Evolutionary conservation across 2,113 vertebrate species (phyloP), one percentile per base, ranked within the genome.

Genomic region (Nothoprocta perdicaria): DNA sequence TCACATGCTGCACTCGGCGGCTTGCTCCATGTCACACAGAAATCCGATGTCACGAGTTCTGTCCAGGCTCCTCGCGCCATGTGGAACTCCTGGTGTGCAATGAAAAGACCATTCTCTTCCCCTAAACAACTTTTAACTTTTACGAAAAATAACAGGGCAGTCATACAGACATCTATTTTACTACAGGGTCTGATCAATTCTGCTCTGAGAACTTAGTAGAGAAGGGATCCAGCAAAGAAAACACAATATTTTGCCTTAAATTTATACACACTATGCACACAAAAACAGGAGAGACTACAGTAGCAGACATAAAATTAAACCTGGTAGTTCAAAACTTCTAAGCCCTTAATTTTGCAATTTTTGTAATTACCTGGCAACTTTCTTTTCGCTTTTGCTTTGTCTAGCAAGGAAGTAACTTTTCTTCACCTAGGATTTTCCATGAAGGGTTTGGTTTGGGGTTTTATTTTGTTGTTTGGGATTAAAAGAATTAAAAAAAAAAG

Each of bases 401-500:
- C 40, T 27, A 31, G 33, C 35, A 80, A 80, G 6, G 31, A 89
- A 83, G 74, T 40, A 89, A 65, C 78, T 66, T 92, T 88, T 65
- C 72, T 84, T 68, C 79, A 26, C 31, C 0, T 8, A 65, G 63
- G 12, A 78, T 92, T 94, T 78, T 50, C 50, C 46, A 52, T 38
- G 8, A 65, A 40, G 81, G 33, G n/a, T 90, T 96, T 57, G 35
- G 41, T 79, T 96, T 58, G 35, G 48, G n/a, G n/a, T 78, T 94
- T 84, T 80, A 48, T 89, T 94, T 89, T 88, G 45, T 31, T 23
- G 61, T 41, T 57, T 40, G 31, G 50, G 82, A 95, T 95, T 94
- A 95, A 87, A 87, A 83, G 75, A 65, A 89, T 74, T 68, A 91
- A 90, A 95, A 78, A 21, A 95, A 78, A 21, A 38, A 69, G 11